phyloP scores from a whole-genome alignment of 2,113 vertebrate species.

The Caretta caretta region DNA sequence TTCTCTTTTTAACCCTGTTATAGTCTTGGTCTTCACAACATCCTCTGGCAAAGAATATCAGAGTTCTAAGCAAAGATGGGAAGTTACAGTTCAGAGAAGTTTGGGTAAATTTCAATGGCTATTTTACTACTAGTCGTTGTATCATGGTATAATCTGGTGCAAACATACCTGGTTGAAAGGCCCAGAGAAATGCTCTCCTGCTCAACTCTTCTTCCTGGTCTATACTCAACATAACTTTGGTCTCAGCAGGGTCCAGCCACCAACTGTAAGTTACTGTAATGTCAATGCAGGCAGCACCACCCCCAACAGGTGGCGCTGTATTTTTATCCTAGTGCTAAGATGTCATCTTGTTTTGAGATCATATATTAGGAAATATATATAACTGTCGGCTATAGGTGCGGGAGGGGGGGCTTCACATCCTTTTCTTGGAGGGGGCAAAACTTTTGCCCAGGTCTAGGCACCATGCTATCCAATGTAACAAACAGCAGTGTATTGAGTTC shows the following conservation, averaged over 20 bases:
- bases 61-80: not conserved
- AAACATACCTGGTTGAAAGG: fast-evolving
- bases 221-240: not conserved
- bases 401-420: not conserved
- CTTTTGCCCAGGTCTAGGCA: not conserved
- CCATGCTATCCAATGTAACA: not conserved
- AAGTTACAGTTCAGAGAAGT: not conserved
- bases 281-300: not conserved
- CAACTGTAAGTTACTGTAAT: not conserved
- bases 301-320: not conserved
- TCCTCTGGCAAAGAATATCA: too few species aligned
- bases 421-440: not conserved
- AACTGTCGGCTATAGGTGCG: not conserved
- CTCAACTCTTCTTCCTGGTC: too few species aligned
- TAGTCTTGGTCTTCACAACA: too few species aligned
- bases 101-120: not conserved
- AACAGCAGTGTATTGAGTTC: fast-evolving
- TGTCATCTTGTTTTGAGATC: not conserved
- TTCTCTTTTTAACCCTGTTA: too few species aligned
- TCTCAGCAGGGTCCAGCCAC: not conserved
- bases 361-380: not conserved
- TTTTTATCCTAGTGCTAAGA: not conserved
- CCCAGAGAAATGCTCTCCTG: not conserved
- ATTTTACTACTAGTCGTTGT: fast-evolving
- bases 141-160: not conserved